Conservation (phyloP, 1,140 invertebrate genomes). For the Drosophila nannoptera region DNA sequence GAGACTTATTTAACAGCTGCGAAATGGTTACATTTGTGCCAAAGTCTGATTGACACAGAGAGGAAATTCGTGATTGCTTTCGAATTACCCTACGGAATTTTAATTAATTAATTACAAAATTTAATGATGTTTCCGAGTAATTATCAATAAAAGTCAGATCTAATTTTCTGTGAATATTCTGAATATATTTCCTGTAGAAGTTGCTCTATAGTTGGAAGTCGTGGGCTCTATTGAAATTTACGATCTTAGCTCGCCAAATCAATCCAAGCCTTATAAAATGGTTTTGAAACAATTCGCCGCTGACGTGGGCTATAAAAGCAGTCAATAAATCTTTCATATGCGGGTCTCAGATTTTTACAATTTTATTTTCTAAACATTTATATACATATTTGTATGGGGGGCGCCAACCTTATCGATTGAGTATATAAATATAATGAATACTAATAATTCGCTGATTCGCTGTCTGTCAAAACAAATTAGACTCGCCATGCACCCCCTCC, state of each 20-base stretch:
- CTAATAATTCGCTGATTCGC: slow-evolving; percentile 3
- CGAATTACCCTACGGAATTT: too few species aligned
- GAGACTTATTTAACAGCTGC: too few species aligned
- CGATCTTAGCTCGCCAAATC: slow-evolving; percentile 9
- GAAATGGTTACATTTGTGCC: not conserved
- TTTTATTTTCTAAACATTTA: slow-evolving; percentile 8
- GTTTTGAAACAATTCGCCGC: not conserved
- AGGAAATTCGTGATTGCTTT: too few species aligned
- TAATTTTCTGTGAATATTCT: too few species aligned
- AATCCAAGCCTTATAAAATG: not conserved
- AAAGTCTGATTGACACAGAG: too few species aligned
- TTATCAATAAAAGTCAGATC: too few species aligned
- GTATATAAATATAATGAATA: not conserved
- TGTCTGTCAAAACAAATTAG: slow-evolving; percentile 34
- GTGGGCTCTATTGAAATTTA: not conserved
- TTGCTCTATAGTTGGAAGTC: too few species aligned
- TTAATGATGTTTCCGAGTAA: too few species aligned
- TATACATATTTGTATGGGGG: slow-evolving; percentile 2
- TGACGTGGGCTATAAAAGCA: slow-evolving; percentile 24
- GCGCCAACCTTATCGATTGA: slow-evolving; percentile 27
- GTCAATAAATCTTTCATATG: slow-evolving; percentile 29
- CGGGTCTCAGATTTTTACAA: not conserved
- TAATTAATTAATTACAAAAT: too few species aligned
- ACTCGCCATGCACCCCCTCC: not conserved
- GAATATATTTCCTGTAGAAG: too few species aligned